Conservation (phyloP, 1,140 invertebrate genomes). For the Teleopsis dalmanni region DNA sequence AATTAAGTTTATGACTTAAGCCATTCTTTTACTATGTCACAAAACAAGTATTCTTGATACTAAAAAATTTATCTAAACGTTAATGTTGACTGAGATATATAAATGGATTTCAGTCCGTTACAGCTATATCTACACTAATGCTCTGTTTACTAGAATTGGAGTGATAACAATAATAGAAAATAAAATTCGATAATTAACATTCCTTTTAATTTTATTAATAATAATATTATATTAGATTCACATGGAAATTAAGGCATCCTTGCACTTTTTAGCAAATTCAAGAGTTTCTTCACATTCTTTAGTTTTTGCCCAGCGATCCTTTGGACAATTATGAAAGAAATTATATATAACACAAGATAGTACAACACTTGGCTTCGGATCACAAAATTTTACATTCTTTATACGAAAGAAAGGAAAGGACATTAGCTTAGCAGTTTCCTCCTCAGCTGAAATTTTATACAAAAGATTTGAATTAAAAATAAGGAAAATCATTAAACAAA, state of each 20-base stretch:
- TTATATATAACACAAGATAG: conserved; percentile 29
- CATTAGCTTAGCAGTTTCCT: conserved; percentile 21
- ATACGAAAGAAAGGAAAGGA: conserved; percentile 19
- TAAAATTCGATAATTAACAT: too few species aligned
- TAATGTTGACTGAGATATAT: too few species aligned
- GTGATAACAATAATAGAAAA: too few species aligned
- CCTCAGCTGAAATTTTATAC: conserved; percentile 13
- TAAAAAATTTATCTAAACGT: too few species aligned
- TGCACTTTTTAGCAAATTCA: conserved; percentile 23
- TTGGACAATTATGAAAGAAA: conserved; percentile 33
- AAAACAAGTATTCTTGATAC: too few species aligned
- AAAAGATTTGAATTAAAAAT: neutral
- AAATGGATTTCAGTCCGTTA: too few species aligned
- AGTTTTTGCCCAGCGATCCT: conserved; percentile 23
- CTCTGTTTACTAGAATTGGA: too few species aligned
- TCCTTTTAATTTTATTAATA: too few species aligned
- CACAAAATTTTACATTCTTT: conserved; percentile 17
- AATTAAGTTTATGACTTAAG: too few species aligned
- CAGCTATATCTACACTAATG: too few species aligned
- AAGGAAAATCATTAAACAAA: accelerated
- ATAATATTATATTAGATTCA: too few species aligned
- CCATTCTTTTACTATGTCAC: too few species aligned
- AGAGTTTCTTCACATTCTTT: conserved; percentile 21
- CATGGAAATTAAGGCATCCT: conserved; percentile 22
- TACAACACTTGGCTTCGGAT: conserved; percentile 24